Evolutionary conservation across 2,113 vertebrate species (phyloP), one percentile per base, ranked within the genome.

Genomic region (Rhinopomastus cyanomelas): DNA sequence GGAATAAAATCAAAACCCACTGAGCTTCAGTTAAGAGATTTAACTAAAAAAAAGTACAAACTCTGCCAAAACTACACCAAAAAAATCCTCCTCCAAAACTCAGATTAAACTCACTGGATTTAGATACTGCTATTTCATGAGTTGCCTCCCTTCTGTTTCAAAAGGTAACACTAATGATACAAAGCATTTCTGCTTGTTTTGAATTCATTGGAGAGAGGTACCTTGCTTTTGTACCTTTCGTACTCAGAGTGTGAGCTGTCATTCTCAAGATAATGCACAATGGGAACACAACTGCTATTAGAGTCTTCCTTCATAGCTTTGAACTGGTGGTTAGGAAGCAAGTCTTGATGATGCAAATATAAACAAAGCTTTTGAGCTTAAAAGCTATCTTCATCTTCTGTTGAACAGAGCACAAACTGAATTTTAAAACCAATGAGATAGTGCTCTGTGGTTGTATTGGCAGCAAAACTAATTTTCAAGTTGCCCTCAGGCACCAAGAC

Each of bases 381-480:
- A 95, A 90, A 91, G 44, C 14, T 83, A 5, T 55, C 57, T 94
- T 76, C 79, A 71, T 78, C 65, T 89, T 49, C 7, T 32, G 29
- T 37, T 80, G 74, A 62, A 69, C 16, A 85, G 83, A 79, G 21
- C 46, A 90, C 49, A 89, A 87, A 87, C 60, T 59, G 55, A 76
- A 88, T 94, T 93, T 88, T 87, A 87, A 82, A 95, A 73, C 30
- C 51, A 71, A 91, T 88, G 34, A 57, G 26, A 76, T 52, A 22
- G 12, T 55, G 12, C 5, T 69, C 5, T 61, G 25, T 18, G 21
- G 48, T 52, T 56, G 22, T 49, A 67, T 30, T 60, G 81, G 37
- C 44, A 89, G 60, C 11, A 92, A 87, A 90, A 42, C 67, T 88
- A 83, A 78, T 92, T 92, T 92, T 67, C 37, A 90, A 82, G 60